Percentiles rank a stretch among this genome's conserved stretches.
Conservation (phyloP, 2,113 vertebrate genomes). For the Opisthocomus hoazin region DNA sequence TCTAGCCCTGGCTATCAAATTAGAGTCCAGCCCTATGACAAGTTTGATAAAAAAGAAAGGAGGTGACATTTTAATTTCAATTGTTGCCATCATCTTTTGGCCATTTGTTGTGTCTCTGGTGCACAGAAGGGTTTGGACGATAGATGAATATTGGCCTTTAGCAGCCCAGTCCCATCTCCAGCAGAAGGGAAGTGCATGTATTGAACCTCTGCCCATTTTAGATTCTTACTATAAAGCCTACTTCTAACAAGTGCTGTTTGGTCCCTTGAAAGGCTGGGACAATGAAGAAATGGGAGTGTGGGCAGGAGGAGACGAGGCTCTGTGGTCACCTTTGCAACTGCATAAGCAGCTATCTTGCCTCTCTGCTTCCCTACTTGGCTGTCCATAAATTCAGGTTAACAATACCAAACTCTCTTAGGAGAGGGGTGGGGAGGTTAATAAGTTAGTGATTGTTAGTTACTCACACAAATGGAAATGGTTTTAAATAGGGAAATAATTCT, state of each 20-base stretch:
- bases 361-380: background rate
- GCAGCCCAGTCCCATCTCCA: background rate
- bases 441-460: slow-evolving; percentile 11
- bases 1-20: background rate
- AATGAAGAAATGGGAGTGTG: background rate
- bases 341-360: background rate
- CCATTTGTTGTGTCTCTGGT: background rate
- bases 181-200: background rate
- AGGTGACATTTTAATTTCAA: background rate
- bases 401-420: background rate
- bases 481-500: slow-evolving; percentile 10
- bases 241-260: background rate
- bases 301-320: background rate
- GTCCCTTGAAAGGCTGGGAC: background rate
- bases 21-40: background rate
- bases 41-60: background rate
- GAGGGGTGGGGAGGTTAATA: slow-evolving; percentile 14
- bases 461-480: background rate
- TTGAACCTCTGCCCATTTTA: background rate
- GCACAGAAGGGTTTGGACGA: background rate
- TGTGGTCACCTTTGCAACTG: background rate
- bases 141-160: background rate
- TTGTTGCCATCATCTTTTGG: background rate
- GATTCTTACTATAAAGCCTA: background rate
- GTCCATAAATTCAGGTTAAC: background rate